Conservation (phyloP, 2,888 invertebrate species). For the Tanaodytes sp. region DNA sequence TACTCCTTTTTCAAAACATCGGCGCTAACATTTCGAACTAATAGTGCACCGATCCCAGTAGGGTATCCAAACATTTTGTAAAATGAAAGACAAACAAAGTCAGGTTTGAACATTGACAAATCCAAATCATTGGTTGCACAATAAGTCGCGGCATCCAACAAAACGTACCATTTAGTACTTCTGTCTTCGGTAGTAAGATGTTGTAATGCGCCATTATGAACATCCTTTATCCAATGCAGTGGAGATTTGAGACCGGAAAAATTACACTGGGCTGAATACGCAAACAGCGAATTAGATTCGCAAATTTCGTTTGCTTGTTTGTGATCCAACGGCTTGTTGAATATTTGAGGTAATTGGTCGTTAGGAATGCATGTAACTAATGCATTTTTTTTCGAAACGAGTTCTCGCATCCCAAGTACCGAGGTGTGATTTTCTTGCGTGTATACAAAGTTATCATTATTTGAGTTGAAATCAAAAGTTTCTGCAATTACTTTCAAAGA, state of each 20-base stretch:
- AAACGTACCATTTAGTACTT: slow-evolving; percentile 80
- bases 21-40: slow-evolving; percentile 81
- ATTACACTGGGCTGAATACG: slow-evolving; percentile 94
- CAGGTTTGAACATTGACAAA: slow-evolving; percentile 82
- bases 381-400: slow-evolving; percentile 77
- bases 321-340: slow-evolving; percentile 62
- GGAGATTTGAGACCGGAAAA: slow-evolving; percentile 95
- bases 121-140: slow-evolving; percentile 86
- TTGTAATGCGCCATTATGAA: slow-evolving; percentile 78
- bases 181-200: slow-evolving; percentile 68
- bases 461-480: slow-evolving; percentile 78
- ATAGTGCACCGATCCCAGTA: slow-evolving; percentile 92
- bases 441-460: slow-evolving; percentile 82
- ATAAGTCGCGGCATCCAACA: slow-evolving; percentile 90
- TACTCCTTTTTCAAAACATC: slow-evolving; percentile 80
- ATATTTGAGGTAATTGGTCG: slow-evolving; percentile 75
- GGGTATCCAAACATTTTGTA: slow-evolving; percentile 98
- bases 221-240: slow-evolving; percentile 79
- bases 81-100: slow-evolving; percentile 94
- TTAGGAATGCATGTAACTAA: slow-evolving; percentile 77
- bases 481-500: slow-evolving; percentile 89
- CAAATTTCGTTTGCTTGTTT: not conserved
- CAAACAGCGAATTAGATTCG: slow-evolving; percentile 79
- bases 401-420: slow-evolving; percentile 91
- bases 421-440: slow-evolving; percentile 95